A percentile compares a stretch with the other conserved stretches of the same genome.
Conservation (phyloP, 2,797 vertebrate genomes). For the Hoplostethus mediterraneus region DNA sequence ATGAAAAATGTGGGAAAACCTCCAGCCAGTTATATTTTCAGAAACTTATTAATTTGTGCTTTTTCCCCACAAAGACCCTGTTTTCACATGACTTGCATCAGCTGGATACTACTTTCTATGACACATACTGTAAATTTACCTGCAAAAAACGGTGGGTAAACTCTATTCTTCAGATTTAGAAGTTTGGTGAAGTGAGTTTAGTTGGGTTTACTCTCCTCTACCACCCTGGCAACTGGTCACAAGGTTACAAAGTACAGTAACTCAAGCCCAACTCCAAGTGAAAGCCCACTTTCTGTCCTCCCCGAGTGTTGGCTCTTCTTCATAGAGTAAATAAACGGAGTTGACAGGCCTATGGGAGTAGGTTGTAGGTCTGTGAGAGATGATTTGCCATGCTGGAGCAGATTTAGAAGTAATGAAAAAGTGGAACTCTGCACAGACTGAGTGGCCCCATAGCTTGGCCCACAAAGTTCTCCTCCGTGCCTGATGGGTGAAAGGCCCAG, state of each 20-base stretch:
- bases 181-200: constrained; percentile 31
- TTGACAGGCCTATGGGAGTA: constrained; percentile 72
- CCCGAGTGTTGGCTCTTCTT: constrained; percentile 74
- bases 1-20: constrained; percentile 1
- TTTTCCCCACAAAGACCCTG: not conserved
- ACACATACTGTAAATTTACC: not conserved
- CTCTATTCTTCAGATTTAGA: not conserved
- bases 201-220: constrained; percentile 36
- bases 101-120: not conserved
- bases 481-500: constrained; percentile 73
- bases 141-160: not conserved
- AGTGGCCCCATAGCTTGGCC: constrained; percentile 77
- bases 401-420: constrained; percentile 68
- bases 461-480: constrained; percentile 69
- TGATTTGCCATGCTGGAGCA: constrained; percentile 75
- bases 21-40: not conserved
- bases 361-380: constrained; percentile 69
- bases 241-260: constrained; percentile 56
- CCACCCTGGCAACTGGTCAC: constrained; percentile 57
- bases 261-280: constrained; percentile 22
- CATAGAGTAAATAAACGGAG: constrained; percentile 69
- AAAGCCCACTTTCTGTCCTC: constrained; percentile 70
- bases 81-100: not conserved
- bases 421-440: constrained; percentile 70
- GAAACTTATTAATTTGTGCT: not conserved